Evolutionary conservation across 2,888 invertebrate genomes (phyloP).

Genomic region (Caradrina clavipalpis): DNA sequence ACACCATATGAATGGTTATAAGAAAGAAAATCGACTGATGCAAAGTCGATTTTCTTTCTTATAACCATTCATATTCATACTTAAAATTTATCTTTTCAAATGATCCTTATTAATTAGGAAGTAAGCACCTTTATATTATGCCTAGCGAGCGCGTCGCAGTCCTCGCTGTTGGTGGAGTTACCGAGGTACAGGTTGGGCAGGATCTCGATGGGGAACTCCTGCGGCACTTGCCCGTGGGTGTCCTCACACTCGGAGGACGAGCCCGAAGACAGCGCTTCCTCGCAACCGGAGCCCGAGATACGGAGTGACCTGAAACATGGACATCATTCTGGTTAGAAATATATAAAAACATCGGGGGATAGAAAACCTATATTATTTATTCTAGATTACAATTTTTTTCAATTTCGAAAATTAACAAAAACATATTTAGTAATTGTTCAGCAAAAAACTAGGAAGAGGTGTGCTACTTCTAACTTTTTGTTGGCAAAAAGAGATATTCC

Average conservation of each 20-base stretch:
- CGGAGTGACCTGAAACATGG: slow-evolving; percentile 92
- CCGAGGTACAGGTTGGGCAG: slow-evolving; percentile 98
- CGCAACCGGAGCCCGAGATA: slow-evolving; percentile 93
- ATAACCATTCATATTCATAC: too few species aligned
- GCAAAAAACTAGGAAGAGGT: too few species aligned
- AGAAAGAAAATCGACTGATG: too few species aligned
- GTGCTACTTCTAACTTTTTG: too few species aligned
- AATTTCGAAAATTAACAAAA: too few species aligned
- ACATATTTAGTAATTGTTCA: too few species aligned
- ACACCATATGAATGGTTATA: too few species aligned
- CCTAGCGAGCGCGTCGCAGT: slow-evolving; percentile 96
- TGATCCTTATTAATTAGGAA: neutral
- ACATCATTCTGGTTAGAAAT: neutral
- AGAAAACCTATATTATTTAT: neutral
- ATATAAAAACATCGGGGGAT: neutral
- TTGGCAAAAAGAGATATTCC: too few species aligned
- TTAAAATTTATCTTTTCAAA: neutral
- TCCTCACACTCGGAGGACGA: slow-evolving; percentile 94
- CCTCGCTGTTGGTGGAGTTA: slow-evolving; percentile 98
- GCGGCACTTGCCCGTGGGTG: slow-evolving; percentile 90
- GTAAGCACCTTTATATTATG: slow-evolving; percentile 95
- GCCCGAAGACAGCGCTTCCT: slow-evolving; percentile 92
- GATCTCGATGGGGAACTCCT: slow-evolving; percentile 98
- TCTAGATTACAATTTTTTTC: too few species aligned
- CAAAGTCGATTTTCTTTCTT: too few species aligned